Conservation (phyloP, 2,113 vertebrate species). For the Poeciliopsis retropinna region DNA sequence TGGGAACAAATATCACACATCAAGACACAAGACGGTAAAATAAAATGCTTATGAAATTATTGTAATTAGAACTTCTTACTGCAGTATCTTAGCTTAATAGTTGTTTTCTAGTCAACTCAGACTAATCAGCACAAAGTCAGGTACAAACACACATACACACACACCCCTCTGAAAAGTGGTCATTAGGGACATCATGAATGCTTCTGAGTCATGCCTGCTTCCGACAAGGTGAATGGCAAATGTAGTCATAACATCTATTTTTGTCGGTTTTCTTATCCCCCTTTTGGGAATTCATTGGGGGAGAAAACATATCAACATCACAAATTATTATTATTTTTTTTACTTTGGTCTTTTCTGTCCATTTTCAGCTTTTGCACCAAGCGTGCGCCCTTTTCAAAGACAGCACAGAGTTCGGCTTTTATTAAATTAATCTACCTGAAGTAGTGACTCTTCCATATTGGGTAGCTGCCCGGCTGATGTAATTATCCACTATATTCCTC, state of each 20-base stretch:
- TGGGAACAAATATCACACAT: not conserved
- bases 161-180: constrained; percentile 8
- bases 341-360: not conserved
- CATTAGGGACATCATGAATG: constrained; percentile 34
- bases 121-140: not conserved
- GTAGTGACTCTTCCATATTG: not conserved
- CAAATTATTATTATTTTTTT: not conserved
- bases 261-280: constrained; percentile 13
- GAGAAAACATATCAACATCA: not conserved
- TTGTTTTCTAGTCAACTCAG: not conserved
- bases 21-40: not conserved
- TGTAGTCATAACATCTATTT: constrained; percentile 27
- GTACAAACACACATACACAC: constrained; percentile 1
- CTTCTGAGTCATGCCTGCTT: constrained; percentile 43
- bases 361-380: not conserved
- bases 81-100: not conserved
- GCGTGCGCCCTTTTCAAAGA: not conserved
- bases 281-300: constrained; percentile 8
- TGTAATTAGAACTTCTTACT: not conserved
- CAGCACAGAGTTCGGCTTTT: not conserved
- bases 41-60: not conserved
- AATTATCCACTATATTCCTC: constrained; percentile 1
- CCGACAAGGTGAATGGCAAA: constrained; percentile 17
- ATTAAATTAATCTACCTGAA: not conserved
- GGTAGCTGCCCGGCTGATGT: not conserved